Percentiles rank a stretch among this genome's conserved stretches.
Conservation (phyloP, 2,797 vertebrate species). For the Liparis tanakae region DNA sequence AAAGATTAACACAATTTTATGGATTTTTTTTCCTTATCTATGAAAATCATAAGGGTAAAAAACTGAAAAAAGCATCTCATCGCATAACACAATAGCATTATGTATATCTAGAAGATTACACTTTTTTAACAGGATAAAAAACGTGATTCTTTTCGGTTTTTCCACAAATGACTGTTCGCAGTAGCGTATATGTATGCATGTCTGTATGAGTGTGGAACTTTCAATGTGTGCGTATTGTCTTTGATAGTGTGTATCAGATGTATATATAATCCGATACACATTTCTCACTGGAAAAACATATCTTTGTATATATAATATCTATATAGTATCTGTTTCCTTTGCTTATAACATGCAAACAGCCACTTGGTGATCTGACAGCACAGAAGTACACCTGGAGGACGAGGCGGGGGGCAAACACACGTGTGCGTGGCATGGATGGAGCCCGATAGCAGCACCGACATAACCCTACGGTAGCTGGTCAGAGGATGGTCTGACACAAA, state of each 20-base stretch:
- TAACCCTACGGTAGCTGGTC: slow-evolving; percentile 62
- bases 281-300: slow-evolving; percentile 79
- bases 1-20: slow-evolving; percentile 85
- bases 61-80: slow-evolving; percentile 83
- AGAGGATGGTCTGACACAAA: slow-evolving; percentile 54
- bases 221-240: slow-evolving; percentile 53
- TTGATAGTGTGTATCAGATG: slow-evolving; percentile 70
- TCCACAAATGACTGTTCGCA: slow-evolving; percentile 67
- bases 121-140: slow-evolving; percentile 83
- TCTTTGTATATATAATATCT: slow-evolving; percentile 84
- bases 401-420: slow-evolving; percentile 44
- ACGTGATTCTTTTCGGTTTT: slow-evolving; percentile 68
- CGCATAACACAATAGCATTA: slow-evolving; percentile 89
- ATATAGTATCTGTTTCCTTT: slow-evolving; percentile 87
- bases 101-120: slow-evolving; percentile 88
- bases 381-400: slow-evolving; percentile 87
- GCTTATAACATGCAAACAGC: slow-evolving; percentile 97
- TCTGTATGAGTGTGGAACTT: slow-evolving; percentile 36
- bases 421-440: slow-evolving; percentile 61
- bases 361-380: slow-evolving; percentile 95
- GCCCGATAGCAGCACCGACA: slow-evolving; percentile 70
- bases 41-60: slow-evolving; percentile 66
- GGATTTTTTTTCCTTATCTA: slow-evolving; percentile 61
- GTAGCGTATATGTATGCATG: slow-evolving; percentile 55
- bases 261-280: slow-evolving; percentile 72